Base-by-base conservation (phyloP, 2,113 vertebrate species). In the Alaudala cheleensis region DNA sequence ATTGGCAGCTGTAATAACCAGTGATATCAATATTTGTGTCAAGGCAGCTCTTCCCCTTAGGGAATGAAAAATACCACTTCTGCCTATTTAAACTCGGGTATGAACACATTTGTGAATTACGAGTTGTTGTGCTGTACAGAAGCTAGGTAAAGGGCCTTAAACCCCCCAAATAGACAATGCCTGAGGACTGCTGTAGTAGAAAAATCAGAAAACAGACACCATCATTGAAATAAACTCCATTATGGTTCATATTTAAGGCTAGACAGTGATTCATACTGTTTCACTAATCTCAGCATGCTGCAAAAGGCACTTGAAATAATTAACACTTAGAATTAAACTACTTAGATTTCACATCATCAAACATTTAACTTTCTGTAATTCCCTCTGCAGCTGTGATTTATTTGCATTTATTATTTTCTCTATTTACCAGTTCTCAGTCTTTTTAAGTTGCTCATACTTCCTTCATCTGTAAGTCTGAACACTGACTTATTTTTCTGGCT, bases 251-350 rank as follows among this genome's bases (percentile, higher is more conserved):
- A 69, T 66, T 96, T 66, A 70, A 71, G 78, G 69, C 95, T 93
- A 93, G 88, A 94, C 91, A 58, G 92, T 95, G 94, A 96, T 93
- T 97, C 95, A 94, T 80, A 73, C 69, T 78, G 66, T 86, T 92
- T 90, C 66, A 77, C 90, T 95, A 95, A 96, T 91, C 94, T 95
- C 95, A 94, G 95, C 96, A 91, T 92, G 95, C 86, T 95, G 89
- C 90, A 96, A 96, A 97, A 96, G 70, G 57, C 81, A 93, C 92
- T 92, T 91, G 77, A 97, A 94, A 91, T 97, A 96, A 96, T 96
- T 97, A 95, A 95, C 93, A 96, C 84, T 94, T 92, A 93, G 90
- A 96, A 97, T 97, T 95, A 92, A 94, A 92, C 83, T 88, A 80
- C 94, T 96, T 94, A 92, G 83, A 91, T 96, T 97, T 83, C 92